Evolutionary conservation across 53 echinoderm and acorn worm species (phyloP).

Genomic region (Hippasteria phrygiana): DNA sequence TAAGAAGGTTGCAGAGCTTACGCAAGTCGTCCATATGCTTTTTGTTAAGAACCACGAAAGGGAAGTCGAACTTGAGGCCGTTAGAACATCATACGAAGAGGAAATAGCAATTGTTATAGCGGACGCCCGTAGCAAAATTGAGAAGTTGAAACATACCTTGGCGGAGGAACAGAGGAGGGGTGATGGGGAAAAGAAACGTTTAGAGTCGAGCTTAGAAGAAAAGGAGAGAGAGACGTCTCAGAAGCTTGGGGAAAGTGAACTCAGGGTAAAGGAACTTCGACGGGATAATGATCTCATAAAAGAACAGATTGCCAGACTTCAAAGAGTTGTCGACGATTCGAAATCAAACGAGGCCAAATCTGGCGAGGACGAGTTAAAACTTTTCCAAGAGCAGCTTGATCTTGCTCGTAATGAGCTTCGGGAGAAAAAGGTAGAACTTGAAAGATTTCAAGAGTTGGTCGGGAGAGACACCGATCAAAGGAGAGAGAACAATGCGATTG

Average conservation of each 20-base stretch:
- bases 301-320: slow-evolving; percentile 45
- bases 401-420: slow-evolving; percentile 9
- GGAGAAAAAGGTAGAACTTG: slow-evolving; percentile 2
- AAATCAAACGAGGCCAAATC: slow-evolving; percentile 1
- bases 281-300: slow-evolving; percentile 58
- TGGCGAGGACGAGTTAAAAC: background rate
- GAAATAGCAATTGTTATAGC: slow-evolving; percentile 78
- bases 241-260: slow-evolving; percentile 42
- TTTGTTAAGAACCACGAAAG: slow-evolving; percentile 94
- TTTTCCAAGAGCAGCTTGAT: slow-evolving; percentile 27
- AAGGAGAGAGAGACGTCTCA: slow-evolving; percentile 51
- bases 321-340: slow-evolving; percentile 17
- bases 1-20: slow-evolving; percentile 95
- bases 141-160: slow-evolving; percentile 45
- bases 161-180: slow-evolving; percentile 70
- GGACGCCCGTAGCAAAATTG: slow-evolving; percentile 78
- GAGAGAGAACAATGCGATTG: slow-evolving; percentile 28
- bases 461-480: slow-evolving; percentile 25
- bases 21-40: slow-evolving; percentile 97
- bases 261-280: slow-evolving; percentile 33
- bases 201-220: slow-evolving; percentile 53
- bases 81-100: slow-evolving; percentile 82
- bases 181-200: slow-evolving; percentile 31
- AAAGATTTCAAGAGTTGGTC: slow-evolving; percentile 24
- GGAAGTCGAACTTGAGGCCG: slow-evolving; percentile 84